Evolutionary conservation across 2,113 vertebrate species (phyloP).

Genomic region (Alectura lathami): DNA sequence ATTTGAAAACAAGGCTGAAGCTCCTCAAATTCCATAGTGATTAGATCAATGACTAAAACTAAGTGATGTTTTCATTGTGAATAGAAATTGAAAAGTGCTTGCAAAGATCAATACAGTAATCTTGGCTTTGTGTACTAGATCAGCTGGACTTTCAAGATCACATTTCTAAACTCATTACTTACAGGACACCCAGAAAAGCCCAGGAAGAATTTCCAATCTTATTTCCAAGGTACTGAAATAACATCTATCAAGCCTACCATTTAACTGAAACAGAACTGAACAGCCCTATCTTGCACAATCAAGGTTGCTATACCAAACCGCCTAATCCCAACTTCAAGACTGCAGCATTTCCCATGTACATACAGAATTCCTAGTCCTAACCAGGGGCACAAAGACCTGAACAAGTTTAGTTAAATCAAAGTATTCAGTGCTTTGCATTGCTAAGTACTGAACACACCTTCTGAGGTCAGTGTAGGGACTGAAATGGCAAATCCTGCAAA

Average conservation of each 20-base stretch:
- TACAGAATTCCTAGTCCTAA: neutral
- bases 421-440: neutral
- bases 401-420: neutral
- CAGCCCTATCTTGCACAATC: neutral
- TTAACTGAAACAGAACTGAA: neutral
- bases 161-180: neutral
- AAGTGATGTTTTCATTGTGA: neutral
- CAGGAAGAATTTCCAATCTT: neutral
- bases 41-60: neutral
- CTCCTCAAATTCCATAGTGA: neutral
- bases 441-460: neutral
- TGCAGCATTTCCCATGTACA: neutral
- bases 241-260: neutral
- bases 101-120: neutral
- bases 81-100: neutral
- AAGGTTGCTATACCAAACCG: neutral
- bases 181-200: neutral
- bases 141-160: neutral
- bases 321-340: neutral
- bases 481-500: neutral
- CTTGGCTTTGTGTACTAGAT: neutral
- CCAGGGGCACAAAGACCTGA: neutral
- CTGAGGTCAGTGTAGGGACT: neutral
- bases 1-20: neutral
- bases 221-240: neutral